A percentile compares a stretch with the other conserved stretches of the same genome.
Conservation (phyloP, 1,140 invertebrate species). For the Limonius californicus region DNA sequence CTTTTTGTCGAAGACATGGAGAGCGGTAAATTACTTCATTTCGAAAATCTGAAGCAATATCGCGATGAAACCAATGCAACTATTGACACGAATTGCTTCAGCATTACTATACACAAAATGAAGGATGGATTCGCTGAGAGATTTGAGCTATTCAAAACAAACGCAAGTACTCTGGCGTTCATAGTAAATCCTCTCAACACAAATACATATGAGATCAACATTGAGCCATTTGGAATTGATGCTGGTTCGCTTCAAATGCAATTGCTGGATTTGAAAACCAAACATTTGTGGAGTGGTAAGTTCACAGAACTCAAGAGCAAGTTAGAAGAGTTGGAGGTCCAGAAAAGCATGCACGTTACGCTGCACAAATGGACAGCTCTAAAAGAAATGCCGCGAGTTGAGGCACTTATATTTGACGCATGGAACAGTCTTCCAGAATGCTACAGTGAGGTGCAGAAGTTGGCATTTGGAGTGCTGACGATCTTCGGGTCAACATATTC, state of each 20-base stretch:
- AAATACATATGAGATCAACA: constrained; percentile 30
- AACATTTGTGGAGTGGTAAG: constrained; percentile 33
- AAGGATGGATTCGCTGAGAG: constrained; percentile 15
- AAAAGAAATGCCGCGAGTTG: constrained; percentile 28
- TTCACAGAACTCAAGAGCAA: constrained; percentile 31
- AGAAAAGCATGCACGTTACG: constrained; percentile 30
- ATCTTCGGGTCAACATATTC: constrained; percentile 36
- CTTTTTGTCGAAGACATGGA: constrained; percentile 28
- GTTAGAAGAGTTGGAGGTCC: constrained; percentile 34
- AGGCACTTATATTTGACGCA: constrained; percentile 33
- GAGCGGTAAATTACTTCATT: constrained; percentile 26
- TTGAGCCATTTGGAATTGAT: constrained; percentile 28
- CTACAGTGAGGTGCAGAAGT: constrained; percentile 36
- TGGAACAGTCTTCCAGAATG: constrained; percentile 37
- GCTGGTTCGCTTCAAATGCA: constrained; percentile 19
- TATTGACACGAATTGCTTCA: constrained; percentile 15
- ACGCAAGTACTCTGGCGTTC: constrained; percentile 32
- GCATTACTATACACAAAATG: neutral
- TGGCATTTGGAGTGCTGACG: constrained; percentile 33
- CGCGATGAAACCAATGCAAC: constrained; percentile 24
- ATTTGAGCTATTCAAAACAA: constrained; percentile 29
- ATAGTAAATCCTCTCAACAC: constrained; percentile 35
- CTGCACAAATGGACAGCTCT: constrained; percentile 35
- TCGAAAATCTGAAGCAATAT: constrained; percentile 23
- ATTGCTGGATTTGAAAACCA: constrained; percentile 38